Conservation (phyloP, 2,797 vertebrate genomes). For the Chromis chromis region DNA sequence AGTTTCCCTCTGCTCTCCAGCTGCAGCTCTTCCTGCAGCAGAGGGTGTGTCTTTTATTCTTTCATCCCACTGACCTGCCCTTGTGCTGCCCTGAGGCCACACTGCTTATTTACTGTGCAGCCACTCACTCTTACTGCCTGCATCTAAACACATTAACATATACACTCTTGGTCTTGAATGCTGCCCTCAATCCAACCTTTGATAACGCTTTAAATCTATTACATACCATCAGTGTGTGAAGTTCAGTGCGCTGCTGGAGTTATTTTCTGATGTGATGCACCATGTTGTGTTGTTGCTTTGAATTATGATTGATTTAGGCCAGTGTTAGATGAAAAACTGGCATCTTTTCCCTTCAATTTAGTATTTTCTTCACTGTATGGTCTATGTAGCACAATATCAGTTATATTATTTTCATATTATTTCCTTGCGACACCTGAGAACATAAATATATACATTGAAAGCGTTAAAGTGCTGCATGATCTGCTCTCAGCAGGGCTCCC, state of each 20-base stretch:
- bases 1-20: background rate
- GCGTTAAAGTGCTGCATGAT: background rate
- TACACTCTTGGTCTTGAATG: background rate
- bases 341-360: background rate
- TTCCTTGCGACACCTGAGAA: conserved; percentile 6
- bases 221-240: conserved; percentile 31
- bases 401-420: background rate
- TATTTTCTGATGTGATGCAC: conserved; percentile 23
- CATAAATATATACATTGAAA: conserved; percentile 7
- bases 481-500: background rate
- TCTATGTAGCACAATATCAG: background rate
- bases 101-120: conserved; percentile 36
- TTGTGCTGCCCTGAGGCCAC: conserved; percentile 21
- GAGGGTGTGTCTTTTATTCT: conserved; percentile 24
- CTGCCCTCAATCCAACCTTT: conserved; percentile 36
- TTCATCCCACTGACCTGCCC: conserved; percentile 41
- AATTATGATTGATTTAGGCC: background rate
- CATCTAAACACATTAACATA: conserved; percentile 15
- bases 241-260: conserved; percentile 12
- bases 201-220: conserved; percentile 36
- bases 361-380: background rate
- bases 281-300: conserved; percentile 6
- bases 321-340: background rate
- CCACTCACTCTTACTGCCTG: background rate
- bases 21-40: conserved; percentile 22